Percentiles rank a stretch among this genome's conserved stretches.
phyloP scores from a whole-genome alignment of 2,797 vertebrate species.

The Scyliorhinus canicula region DNA sequence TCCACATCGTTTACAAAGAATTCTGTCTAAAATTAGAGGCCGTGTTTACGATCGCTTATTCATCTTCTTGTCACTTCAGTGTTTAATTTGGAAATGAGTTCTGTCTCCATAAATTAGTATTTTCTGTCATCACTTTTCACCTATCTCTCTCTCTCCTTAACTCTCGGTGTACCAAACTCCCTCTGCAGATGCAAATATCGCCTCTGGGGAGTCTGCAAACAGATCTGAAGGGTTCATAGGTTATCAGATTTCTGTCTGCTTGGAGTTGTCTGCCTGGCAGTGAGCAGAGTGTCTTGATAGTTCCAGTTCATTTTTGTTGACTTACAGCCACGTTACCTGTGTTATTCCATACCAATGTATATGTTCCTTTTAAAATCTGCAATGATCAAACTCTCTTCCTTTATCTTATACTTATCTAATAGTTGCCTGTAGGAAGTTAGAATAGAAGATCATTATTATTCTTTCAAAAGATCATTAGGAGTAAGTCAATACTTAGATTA shows the following conservation, averaged over 20 bases:
- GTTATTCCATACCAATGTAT: background rate
- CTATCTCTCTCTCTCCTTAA: background rate
- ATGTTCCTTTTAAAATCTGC: too few relatives aligned
- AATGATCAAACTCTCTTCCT: background rate
- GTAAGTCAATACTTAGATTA: background rate
- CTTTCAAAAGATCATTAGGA: background rate
- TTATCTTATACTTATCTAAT: background rate
- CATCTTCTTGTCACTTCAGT: conserved; percentile 32
- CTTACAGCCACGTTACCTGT: background rate
- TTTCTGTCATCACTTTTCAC: conserved; percentile 20
- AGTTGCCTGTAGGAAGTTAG: background rate
- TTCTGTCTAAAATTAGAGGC: conserved; percentile 31
- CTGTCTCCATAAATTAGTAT: conserved; percentile 7
- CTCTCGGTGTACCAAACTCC: background rate
- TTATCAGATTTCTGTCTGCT: background rate
- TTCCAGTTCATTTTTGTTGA: background rate
- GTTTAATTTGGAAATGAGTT: conserved; percentile 28
- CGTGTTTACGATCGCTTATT: background rate
- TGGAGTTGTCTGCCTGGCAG: background rate
- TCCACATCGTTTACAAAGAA: conserved; percentile 28
- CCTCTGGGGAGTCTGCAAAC: background rate
- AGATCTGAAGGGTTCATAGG: background rate
- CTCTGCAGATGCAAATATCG: background rate
- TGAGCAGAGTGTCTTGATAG: background rate
- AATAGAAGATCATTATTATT: background rate